Conservation (phyloP, 2,797 vertebrate species). For the Euthynnus affinis region DNA sequence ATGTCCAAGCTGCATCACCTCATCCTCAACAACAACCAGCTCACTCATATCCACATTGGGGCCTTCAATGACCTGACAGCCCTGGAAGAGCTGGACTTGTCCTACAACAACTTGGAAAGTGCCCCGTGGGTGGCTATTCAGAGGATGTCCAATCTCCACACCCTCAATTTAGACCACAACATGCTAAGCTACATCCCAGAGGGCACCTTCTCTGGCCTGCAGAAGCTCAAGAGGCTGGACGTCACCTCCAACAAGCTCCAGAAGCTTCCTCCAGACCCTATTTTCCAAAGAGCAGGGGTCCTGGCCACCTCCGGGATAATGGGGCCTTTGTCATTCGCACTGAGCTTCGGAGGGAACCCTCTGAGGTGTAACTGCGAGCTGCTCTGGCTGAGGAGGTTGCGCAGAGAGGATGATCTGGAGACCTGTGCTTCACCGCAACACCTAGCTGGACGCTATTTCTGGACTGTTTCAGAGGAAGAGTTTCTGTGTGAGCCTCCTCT, state of each 20-base stretch:
- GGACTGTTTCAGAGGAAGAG: constrained; percentile 98
- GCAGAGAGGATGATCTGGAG: constrained; percentile 96
- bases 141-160: constrained; percentile 97
- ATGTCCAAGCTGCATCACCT: constrained; percentile 99
- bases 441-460: constrained; percentile 96
- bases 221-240: constrained; percentile 97
- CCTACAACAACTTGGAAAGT: constrained; percentile 97
- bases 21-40: constrained; percentile 99
- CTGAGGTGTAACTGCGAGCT: constrained; percentile 98
- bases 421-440: constrained; percentile 96
- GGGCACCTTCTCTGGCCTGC: constrained; percentile 96
- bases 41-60: constrained; percentile 93
- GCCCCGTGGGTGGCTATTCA: constrained; percentile 98
- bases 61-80: constrained; percentile 97
- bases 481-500: constrained; percentile 98
- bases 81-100: constrained; percentile 96
- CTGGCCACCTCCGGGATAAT: constrained; percentile 95
- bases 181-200: constrained; percentile 99
- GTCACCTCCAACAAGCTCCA: constrained; percentile 99
- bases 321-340: constrained; percentile 91
- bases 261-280: constrained; percentile 97
- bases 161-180: constrained; percentile 97
- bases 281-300: constrained; percentile 96
- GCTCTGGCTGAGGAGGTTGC: constrained; percentile 93
- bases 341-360: constrained; percentile 98